phyloP scores from a whole-genome alignment of 2,113 vertebrate genomes.

The Callionymus lyra region DNA sequence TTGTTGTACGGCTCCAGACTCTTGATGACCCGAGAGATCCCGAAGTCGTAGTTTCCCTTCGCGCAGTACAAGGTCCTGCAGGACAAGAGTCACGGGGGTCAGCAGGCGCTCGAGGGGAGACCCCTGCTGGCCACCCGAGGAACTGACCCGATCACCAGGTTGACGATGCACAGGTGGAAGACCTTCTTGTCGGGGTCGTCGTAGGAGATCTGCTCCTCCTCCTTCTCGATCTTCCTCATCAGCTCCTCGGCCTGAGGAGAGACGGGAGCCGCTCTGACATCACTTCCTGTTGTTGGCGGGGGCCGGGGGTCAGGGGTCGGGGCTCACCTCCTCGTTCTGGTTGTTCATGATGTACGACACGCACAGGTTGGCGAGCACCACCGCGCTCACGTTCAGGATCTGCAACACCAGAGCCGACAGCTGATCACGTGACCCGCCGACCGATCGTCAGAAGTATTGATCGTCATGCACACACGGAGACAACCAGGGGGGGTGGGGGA shows the following conservation, averaged over 20 bases:
- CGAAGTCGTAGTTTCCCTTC: slow-evolving; percentile 94
- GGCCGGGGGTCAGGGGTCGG: no score
- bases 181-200: slow-evolving; percentile 84
- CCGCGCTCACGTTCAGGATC: slow-evolving; percentile 87
- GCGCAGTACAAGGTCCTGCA: slow-evolving; percentile 86
- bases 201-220: slow-evolving; percentile 87
- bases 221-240: slow-evolving; percentile 95
- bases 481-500: no score
- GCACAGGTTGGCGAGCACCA: slow-evolving; percentile 91
- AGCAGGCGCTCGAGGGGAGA: background rate
- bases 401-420: slow-evolving; percentile 21
- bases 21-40: slow-evolving; percentile 92
- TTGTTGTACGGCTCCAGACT: slow-evolving; percentile 93
- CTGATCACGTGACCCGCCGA: no score
- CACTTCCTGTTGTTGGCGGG: background rate
- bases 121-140: background rate
- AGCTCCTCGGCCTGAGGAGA: slow-evolving; percentile 77
- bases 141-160: slow-evolving; percentile 88
- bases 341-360: slow-evolving; percentile 94
- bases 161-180: slow-evolving; percentile 94
- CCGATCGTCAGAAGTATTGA: background rate
- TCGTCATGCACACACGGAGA: background rate
- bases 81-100: background rate
- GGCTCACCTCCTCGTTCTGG: slow-evolving; percentile 83
- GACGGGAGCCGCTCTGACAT: background rate